Evolutionary conservation across 2,888 invertebrate species (phyloP).

Genomic region (Epirrhoe alternata): DNA sequence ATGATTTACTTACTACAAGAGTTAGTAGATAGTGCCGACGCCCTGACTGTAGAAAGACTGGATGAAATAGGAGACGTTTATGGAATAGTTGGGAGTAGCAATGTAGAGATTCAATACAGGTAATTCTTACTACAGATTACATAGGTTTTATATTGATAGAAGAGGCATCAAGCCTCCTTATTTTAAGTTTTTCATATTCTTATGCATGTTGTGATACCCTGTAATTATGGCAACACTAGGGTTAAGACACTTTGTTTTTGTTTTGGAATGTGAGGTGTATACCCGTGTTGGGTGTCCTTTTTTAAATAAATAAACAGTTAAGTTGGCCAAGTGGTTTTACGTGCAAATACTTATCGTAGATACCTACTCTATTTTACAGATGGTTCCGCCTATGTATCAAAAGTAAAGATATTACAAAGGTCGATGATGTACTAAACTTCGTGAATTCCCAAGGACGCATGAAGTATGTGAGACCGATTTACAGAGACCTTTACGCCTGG

Average conservation of each 20-base stretch:
- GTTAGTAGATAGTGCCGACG: conserved; percentile 83
- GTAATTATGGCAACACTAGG: too few species aligned
- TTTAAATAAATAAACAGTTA: too few species aligned
- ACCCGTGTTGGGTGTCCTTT: too few species aligned
- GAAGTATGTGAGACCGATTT: conserved; percentile 92
- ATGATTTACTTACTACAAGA: conserved; percentile 88
- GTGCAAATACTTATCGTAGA: too few species aligned
- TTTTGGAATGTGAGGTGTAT: too few species aligned
- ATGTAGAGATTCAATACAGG: conserved; percentile 89
- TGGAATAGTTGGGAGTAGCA: conserved; percentile 86
- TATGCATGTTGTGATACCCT: too few species aligned
- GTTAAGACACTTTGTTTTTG: too few species aligned
- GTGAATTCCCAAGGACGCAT: conserved; percentile 94
- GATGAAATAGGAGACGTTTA: conserved; percentile 78
- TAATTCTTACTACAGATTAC: conserved; percentile 22
- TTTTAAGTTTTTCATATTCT: too few species aligned
- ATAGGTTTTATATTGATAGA: too few species aligned
- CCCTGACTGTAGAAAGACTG: conserved; percentile 83
- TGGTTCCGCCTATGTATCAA: conserved; percentile 13
- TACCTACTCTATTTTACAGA: not conserved
- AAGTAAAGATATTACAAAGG: conserved; percentile 86
- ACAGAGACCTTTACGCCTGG: conserved; percentile 79
- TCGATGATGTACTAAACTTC: conserved; percentile 89
- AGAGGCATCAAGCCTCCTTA: too few species aligned
- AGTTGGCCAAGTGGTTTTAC: too few species aligned